Evolutionary conservation across 2,888 invertebrate species (phyloP).

Genomic region (Pterobdella sp.): DNA sequence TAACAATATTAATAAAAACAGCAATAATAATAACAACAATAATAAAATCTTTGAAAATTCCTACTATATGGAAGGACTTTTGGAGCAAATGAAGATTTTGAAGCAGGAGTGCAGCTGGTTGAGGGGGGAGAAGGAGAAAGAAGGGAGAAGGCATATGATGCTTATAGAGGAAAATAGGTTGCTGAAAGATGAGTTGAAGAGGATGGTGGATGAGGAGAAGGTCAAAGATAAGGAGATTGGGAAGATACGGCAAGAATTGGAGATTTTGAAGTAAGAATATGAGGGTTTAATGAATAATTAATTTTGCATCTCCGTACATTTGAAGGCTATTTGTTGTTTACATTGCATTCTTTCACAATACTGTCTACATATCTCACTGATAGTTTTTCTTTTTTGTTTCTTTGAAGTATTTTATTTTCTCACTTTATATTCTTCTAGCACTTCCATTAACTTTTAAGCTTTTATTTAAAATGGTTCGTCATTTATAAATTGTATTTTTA

Average conservation of each 20-base stretch:
- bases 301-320: too few species aligned
- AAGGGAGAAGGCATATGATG: background rate
- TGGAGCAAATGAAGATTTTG: background rate
- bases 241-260: background rate
- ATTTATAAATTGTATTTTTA: too few species aligned
- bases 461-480: too few species aligned
- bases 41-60: background rate
- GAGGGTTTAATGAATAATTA: too few species aligned
- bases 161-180: background rate
- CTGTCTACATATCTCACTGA: too few species aligned
- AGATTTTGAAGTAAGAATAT: background rate
- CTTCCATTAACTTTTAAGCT: too few species aligned
- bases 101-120: background rate
- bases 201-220: slow-evolving; percentile 8
- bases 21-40: background rate
- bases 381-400: too few species aligned
- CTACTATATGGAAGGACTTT: background rate
- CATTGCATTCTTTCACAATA: too few species aligned
- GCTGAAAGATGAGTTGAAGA: background rate
- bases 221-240: background rate
- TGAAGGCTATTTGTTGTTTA: too few species aligned
- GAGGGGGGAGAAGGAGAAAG: background rate
- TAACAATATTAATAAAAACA: background rate
- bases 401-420: too few species aligned
- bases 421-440: too few species aligned